These are phyloP conservation scores for Rhegmatorhina hoffmannsi DNA, from an alignment of 2,113 vertebrate species.

Conservation along the genomic window DNA sequence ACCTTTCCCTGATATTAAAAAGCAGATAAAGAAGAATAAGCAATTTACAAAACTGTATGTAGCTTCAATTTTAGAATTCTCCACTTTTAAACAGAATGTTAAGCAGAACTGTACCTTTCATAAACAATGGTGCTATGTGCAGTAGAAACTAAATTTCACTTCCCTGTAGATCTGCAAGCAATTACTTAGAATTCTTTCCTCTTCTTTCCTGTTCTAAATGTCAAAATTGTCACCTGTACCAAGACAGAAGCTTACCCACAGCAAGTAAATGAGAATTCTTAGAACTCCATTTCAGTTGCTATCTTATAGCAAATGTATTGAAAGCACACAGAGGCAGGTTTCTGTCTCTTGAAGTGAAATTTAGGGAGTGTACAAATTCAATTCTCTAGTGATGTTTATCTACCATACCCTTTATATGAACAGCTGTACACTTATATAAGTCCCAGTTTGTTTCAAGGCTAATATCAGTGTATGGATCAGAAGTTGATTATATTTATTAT, in stretches of 20 bases:
- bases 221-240: background rate
- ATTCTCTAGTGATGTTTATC: background rate
- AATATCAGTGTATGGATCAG: background rate
- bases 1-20: background rate
- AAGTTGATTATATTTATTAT: background rate
- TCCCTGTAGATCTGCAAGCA: background rate
- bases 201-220: background rate
- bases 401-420: background rate
- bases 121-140: background rate
- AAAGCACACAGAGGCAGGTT: background rate
- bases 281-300: background rate
- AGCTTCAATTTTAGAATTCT: background rate
- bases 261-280: accelerated
- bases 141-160: background rate
- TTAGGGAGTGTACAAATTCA: background rate
- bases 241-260: background rate
- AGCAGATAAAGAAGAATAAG: background rate
- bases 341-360: background rate
- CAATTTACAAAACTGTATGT: background rate
- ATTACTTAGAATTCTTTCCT: background rate
- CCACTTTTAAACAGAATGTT: background rate
- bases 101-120: background rate
- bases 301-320: background rate
- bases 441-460: background rate
- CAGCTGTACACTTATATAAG: background rate